These are phyloP conservation scores for Drosophila parthenogenetica DNA, from an alignment of 2,888 invertebrate species.

Conservation along the genomic window DNA sequence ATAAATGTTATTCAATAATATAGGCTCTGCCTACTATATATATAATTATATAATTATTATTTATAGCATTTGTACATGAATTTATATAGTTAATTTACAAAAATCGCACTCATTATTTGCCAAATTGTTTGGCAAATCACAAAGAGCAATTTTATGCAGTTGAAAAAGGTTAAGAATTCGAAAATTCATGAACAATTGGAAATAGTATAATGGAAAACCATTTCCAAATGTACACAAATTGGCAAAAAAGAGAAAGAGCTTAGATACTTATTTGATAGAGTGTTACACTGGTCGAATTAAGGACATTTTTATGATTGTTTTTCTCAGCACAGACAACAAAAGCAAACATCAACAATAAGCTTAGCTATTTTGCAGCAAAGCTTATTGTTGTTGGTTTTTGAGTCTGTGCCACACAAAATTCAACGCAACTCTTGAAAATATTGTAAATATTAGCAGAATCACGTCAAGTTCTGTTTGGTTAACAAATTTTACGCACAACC, in stretches of 20 bases:
- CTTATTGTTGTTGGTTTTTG: conserved; percentile 44
- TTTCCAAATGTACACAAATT: conserved; percentile 61
- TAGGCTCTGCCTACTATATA: conserved; percentile 76
- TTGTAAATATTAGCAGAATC: conserved; percentile 26
- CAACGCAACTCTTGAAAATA: conserved; percentile 33
- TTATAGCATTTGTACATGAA: conserved; percentile 67
- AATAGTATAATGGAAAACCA: conserved; percentile 20
- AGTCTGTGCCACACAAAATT: conserved; percentile 23
- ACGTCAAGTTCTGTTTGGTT: conserved; percentile 33
- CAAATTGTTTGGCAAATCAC: conserved; percentile 59
- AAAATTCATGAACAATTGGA: conserved; percentile 50
- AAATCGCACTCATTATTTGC: conserved; percentile 58
- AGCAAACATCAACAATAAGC: conserved; percentile 47
- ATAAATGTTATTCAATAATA: conserved; percentile 59
- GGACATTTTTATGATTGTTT: conserved; percentile 27
- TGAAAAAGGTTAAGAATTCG: conserved; percentile 26
- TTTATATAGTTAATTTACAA: conserved; percentile 55
- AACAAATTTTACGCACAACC: conserved; percentile 45
- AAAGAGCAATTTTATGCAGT: conserved; percentile 49
- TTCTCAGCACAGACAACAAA: conserved; percentile 35
- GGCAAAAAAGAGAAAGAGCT: conserved; percentile 11
- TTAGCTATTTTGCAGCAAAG: not conserved
- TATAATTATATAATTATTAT: conserved; percentile 41
- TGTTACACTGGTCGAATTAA: conserved; percentile 68
- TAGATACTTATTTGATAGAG: conserved; percentile 28